phyloP scores from a whole-genome alignment of 2,888 invertebrate genomes.

The Sphaerophoria rueppellii region DNA sequence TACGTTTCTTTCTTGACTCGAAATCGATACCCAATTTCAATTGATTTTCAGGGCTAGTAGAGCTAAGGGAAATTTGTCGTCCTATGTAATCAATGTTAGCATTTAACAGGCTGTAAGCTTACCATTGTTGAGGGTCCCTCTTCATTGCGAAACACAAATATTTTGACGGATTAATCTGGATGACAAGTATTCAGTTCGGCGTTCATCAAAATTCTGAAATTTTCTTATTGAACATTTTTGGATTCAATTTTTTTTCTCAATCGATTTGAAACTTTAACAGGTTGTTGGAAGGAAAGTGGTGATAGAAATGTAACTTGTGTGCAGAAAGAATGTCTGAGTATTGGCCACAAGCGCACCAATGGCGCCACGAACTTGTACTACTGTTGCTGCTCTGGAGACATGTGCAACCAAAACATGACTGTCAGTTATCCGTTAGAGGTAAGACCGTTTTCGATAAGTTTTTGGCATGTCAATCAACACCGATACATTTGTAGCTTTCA shows the following conservation, averaged over 20 bases:
- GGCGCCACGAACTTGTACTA: constrained; percentile 84
- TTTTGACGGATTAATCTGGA: background rate
- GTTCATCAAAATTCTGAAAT: background rate
- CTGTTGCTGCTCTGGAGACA: constrained; percentile 91
- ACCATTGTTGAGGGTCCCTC: background rate
- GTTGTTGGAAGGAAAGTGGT: constrained; percentile 84
- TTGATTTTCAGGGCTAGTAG: background rate
- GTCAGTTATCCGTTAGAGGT: constrained; percentile 68
- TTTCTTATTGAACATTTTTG: background rate
- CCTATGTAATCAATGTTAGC: background rate
- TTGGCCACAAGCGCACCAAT: constrained; percentile 82
- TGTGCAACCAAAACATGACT: constrained; percentile 87
- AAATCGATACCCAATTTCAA: background rate
- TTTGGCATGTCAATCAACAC: too few relatives aligned
- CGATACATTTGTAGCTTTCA: constrained; percentile 4
- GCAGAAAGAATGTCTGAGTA: constrained; percentile 84
- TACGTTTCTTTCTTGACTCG: background rate
- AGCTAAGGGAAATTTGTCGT: background rate
- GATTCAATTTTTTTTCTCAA: background rate
- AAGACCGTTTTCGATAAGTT: background rate
- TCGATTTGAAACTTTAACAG: constrained; percentile 76
- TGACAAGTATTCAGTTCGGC: too few relatives aligned
- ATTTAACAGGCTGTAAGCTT: background rate
- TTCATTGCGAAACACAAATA: background rate
- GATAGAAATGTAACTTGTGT: constrained; percentile 84